Conservation (phyloP, 2,113 vertebrate genomes). For the Chroicocephalus ridibundus region DNA sequence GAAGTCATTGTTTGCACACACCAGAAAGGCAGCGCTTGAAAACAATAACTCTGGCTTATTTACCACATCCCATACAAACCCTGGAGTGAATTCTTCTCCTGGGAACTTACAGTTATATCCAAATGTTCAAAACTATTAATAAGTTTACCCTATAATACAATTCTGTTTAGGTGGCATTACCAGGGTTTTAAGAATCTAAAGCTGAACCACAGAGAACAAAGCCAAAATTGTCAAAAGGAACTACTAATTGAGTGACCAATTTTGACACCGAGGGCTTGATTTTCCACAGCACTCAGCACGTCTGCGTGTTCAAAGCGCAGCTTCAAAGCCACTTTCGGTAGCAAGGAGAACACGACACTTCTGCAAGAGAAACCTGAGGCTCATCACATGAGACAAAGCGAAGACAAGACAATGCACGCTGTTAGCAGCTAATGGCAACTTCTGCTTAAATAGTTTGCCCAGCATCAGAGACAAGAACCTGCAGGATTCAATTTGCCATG, state of each 20-base stretch:
- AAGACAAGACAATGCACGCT: background rate
- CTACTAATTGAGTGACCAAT: conserved; percentile 57
- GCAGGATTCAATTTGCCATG: background rate
- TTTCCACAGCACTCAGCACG: conserved; percentile 44
- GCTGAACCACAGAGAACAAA: conserved; percentile 51
- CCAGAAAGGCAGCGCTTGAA: conserved; percentile 64
- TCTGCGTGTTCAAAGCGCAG: background rate
- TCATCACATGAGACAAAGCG: background rate
- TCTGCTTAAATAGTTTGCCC: background rate
- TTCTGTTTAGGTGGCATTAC: conserved; percentile 64
- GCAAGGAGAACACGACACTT: background rate
- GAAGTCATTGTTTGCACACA: conserved; percentile 72
- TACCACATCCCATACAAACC: conserved; percentile 70
- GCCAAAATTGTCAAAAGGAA: conserved; percentile 45
- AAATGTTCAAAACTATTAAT: conserved; percentile 69
- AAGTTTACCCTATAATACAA: conserved; percentile 61
- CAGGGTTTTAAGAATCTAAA: conserved; percentile 45
- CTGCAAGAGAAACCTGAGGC: background rate
- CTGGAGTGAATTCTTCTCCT: conserved; percentile 70
- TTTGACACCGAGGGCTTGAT: conserved; percentile 31
- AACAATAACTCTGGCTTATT: conserved; percentile 66
- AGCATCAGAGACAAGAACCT: background rate
- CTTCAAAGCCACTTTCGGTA: conserved; percentile 24
- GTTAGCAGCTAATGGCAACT: background rate
- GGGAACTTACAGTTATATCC: conserved; percentile 66